Evolutionary conservation across 2,888 invertebrate genomes (phyloP).

Genomic region (Microdon myrmicae): DNA sequence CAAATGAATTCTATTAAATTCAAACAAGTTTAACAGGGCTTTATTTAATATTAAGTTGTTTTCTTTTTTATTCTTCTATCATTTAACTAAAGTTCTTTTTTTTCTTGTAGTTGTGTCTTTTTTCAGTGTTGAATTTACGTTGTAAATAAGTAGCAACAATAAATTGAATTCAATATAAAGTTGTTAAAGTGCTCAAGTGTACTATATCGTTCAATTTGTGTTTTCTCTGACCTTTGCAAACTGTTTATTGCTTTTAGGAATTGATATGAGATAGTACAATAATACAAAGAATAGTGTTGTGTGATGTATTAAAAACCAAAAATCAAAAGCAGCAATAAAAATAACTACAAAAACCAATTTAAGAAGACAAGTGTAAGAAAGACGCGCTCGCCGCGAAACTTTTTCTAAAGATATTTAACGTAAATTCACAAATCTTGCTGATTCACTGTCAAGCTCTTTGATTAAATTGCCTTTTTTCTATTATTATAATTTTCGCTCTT

Average conservation of each 20-base stretch:
- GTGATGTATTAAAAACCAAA: too few species aligned
- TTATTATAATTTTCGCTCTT: too few species aligned
- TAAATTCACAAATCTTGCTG: too few species aligned
- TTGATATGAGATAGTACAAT: conserved; percentile 4
- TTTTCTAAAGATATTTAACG: too few species aligned
- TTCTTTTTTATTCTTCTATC: not conserved
- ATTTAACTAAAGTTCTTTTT: not conserved
- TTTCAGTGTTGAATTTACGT: conserved; percentile 11
- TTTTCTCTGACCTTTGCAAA: too few species aligned
- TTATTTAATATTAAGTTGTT: not conserved
- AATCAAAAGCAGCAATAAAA: too few species aligned
- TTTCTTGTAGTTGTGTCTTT: conserved; percentile 10
- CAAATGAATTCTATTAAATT: conserved; percentile 7
- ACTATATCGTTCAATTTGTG: conserved; percentile 7
- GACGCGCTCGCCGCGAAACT: too few species aligned
- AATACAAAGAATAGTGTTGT: conserved; percentile 15
- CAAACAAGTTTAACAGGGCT: too few species aligned
- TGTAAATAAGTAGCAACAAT: conserved; percentile 23
- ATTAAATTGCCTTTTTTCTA: too few species aligned
- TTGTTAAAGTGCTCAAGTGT: conserved; percentile 27
- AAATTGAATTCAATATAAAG: conserved; percentile 18
- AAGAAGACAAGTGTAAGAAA: too few species aligned
- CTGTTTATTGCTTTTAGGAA: conserved; percentile 2
- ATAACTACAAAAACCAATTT: too few species aligned
- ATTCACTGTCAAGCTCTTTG: too few species aligned